Base-by-base conservation (phyloP, 2,113 vertebrate genomes). In the Ornithorhynchus anatinus region DNA sequence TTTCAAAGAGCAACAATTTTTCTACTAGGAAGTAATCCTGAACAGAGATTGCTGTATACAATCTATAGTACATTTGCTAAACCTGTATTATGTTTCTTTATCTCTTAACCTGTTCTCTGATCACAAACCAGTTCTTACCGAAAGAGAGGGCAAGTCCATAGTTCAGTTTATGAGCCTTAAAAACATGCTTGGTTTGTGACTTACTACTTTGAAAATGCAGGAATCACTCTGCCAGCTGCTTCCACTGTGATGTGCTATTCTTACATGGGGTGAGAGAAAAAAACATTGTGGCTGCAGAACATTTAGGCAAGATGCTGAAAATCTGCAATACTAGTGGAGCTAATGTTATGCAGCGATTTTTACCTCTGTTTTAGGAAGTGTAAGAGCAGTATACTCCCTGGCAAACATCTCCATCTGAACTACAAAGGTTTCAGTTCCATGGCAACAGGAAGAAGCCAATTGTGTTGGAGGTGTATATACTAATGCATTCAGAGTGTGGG, bases 351-450 rank as follows among this genome's bases (percentile, higher is more conserved):
- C 87, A 85, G 80, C 62, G 83, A 85, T 90, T 88, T 85, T 83
- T 80, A 69, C 81, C 78, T 87, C 80, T 89, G 83, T 75, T 80
- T 44, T 66, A 77, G 59, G 79, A 86, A 81, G 69, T 85, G 70
- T 78, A 81, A 84, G 81, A 88, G 72, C 81, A 74, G 72, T 59
- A 51, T 77, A 81, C 84, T 88, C 66, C 73, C 76, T 85, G 81
- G 85, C 62, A 2, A 78, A 47, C 67, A 72, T 79, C 14, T 10
- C 79, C 70, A 39, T 79, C 81, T 72, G 25, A 66, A 68, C 87
- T 77, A 79, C 76, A 77, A 84, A 86, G 82, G 74, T 75, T 89
- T 81, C 80, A 78, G 56, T 89, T 92, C 89, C 92, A 89, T 92
- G 89, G 91, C 88, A 93, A 92, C 92, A 72, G 2, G 8, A 62